phyloP scores from a whole-genome alignment of 2,888 invertebrate genomes.

The Gari tellinella region DNA sequence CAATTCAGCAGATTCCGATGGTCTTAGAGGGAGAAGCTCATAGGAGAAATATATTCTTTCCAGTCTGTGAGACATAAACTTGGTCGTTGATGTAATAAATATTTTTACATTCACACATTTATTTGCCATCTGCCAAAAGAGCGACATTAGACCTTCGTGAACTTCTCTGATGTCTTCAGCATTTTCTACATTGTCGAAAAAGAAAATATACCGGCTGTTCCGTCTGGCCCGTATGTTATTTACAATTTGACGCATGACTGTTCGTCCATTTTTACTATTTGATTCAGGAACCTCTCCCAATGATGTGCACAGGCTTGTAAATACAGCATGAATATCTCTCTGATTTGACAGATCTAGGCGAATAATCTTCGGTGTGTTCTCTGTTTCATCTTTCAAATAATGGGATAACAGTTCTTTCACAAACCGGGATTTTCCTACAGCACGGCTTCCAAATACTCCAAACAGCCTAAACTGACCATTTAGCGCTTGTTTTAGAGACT shows the following conservation, averaged over 20 bases:
- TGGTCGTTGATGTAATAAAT: conserved; percentile 61
- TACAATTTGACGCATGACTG: too few relatives aligned
- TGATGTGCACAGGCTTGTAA: too few relatives aligned
- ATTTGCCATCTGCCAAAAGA: conserved; percentile 27
- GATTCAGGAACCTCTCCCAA: too few relatives aligned
- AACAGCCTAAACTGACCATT: conserved; percentile 38
- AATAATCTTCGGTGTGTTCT: too few relatives aligned
- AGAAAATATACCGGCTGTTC: too few relatives aligned
- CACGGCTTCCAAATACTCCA: conserved; percentile 61
- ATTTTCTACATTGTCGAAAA: conserved; percentile 69
- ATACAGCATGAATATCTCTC: too few relatives aligned
- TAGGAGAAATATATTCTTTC: conserved; percentile 26
- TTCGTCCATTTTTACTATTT: too few relatives aligned
- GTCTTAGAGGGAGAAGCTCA: conserved; percentile 41
- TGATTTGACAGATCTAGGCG: too few relatives aligned
- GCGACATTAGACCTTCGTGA: conserved; percentile 30
- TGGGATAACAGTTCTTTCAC: conserved; percentile 27
- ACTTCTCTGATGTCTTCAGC: conserved; percentile 35
- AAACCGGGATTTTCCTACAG: conserved; percentile 62
- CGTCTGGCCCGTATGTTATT: too few relatives aligned
- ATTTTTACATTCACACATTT: conserved; percentile 43
- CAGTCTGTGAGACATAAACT: conserved; percentile 28
- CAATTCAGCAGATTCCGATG: conserved; percentile 47
- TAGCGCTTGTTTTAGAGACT: conserved; percentile 36
- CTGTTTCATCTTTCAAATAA: too few relatives aligned